phyloP scores from a whole-genome alignment of 2,797 vertebrate species.

The Setipinna tenuifilis region DNA sequence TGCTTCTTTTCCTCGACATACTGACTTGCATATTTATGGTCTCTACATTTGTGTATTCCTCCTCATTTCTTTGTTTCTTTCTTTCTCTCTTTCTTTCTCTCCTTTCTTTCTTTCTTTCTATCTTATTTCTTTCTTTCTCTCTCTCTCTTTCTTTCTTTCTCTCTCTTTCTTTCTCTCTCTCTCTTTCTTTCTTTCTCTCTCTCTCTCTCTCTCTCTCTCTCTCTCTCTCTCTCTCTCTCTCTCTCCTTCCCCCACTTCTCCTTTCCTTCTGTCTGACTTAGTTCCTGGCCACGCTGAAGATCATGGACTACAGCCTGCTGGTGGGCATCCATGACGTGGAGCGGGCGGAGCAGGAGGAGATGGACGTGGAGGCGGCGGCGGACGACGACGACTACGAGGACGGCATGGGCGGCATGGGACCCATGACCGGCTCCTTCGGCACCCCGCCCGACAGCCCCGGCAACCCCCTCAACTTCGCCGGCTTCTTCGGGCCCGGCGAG shows the following conservation, averaged over 20 bases:
- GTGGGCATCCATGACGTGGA: constrained; percentile 94
- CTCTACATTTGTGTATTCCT: not conserved
- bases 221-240: not conserved
- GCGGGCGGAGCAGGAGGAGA: constrained; percentile 91
- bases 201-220: not conserved
- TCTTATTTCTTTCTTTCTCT: not conserved
- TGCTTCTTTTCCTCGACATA: no score
- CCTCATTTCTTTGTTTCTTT: not conserved
- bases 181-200: not conserved
- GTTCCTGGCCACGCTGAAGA: constrained; percentile 92
- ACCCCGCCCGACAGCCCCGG: constrained; percentile 92
- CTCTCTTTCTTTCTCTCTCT: not conserved
- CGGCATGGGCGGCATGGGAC: constrained; percentile 76
- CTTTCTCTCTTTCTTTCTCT: not conserved
- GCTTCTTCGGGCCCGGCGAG: constrained; percentile 90
- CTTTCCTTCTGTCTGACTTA: constrained; percentile 48
- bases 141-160: not conserved
- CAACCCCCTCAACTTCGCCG: constrained; percentile 88
- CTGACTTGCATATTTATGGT: no score
- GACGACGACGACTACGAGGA: constrained; percentile 89
- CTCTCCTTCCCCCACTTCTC: no score
- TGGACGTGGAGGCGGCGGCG: constrained; percentile 86
- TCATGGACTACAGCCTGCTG: constrained; percentile 95
- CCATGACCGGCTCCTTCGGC: constrained; percentile 85
- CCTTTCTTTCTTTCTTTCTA: not conserved